Evolutionary conservation across 2,113 vertebrate genomes (phyloP), one percentile per base, ranked within the genome.

Genomic region (Megaceryle maxima): DNA sequence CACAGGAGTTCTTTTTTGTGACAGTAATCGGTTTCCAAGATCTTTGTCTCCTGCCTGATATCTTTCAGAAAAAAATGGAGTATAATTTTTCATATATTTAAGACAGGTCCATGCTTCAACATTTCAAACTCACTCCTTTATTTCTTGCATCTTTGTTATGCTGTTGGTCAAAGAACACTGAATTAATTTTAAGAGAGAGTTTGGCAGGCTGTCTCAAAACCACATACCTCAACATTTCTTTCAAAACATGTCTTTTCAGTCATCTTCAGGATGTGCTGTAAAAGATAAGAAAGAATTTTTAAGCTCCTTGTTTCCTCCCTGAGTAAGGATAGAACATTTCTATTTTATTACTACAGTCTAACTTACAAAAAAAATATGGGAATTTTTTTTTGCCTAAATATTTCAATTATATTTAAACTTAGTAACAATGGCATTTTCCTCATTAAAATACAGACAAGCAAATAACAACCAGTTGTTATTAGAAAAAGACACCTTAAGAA

Each of bases 341-440:
- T 63, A 39, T 63, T 80, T 59, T 62, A 83, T 33, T 67, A 50
- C 4, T 57, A 4, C 5, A 48, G 4, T 55, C 13, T 83, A 48
- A 51, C 5, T 31, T 83, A 22, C 0, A 1, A n/a, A 79, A 72
- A 68, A 50, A 64, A 0, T 7, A 1, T 11, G 57, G 17, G n/a
- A 7, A 48, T 3, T 28, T 51, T 66, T 51, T 72, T 46, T 68
- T 43, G 3, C 6, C 12, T 74, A 77, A 72, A 21, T 63, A 39
- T 68, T 83, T 80, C 76, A 7, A 39, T 56, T 46, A 28, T 48
- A 19, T 37, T 24, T 83, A 70, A 79, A 55, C 46, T 35, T 17
- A 70, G 1, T 8, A n/a, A 35, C 2, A 17, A 41, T 35, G 15
- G 44, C 15, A 53, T 41, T 87, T 80, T 86, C 15, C 16, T 72